A percentile compares a stretch with the other conserved stretches of the same genome.
phyloP scores from a whole-genome alignment of 2,888 invertebrate species.

The Tenthredo livida region DNA sequence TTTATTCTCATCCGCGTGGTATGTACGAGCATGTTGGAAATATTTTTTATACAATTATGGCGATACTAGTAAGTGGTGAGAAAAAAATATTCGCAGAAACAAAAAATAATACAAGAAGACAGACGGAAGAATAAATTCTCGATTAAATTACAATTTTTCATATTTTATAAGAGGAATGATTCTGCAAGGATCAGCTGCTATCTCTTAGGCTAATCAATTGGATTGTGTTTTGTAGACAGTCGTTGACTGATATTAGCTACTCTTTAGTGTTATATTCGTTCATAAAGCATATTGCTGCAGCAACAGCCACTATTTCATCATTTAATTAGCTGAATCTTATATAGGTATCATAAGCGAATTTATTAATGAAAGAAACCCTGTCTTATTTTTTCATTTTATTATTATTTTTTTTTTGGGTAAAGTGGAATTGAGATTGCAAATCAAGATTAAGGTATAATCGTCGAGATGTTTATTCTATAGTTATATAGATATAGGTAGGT shows the following conservation, averaged over 20 bases:
- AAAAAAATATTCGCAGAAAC: not conserved
- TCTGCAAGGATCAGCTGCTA: not conserved
- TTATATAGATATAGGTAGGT: not conserved
- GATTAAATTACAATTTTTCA: not conserved
- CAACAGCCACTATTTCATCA: not conserved
- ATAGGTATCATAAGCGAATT: not conserved
- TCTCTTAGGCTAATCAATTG: not conserved
- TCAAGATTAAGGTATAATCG: not conserved
- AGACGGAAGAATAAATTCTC: not conserved
- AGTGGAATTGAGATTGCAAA: not conserved
- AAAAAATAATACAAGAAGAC: not conserved
- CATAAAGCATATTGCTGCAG: not conserved
- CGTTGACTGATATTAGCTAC: not conserved
- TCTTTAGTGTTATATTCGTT: not conserved
- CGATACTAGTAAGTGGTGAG: too few relatives aligned
- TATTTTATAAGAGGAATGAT: not conserved
- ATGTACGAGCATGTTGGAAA: not conserved
- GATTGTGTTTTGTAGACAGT: not conserved
- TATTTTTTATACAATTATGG: too few relatives aligned
- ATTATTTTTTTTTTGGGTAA: not conserved
- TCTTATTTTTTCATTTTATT: not conserved
- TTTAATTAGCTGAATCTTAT: not conserved
- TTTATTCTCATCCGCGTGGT: not conserved
- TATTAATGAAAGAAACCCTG: not conserved
- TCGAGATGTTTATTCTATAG: not conserved